These are phyloP conservation scores for Campoplex nolae DNA, from an alignment of 2,888 invertebrate genomes.

Conservation along the genomic window DNA sequence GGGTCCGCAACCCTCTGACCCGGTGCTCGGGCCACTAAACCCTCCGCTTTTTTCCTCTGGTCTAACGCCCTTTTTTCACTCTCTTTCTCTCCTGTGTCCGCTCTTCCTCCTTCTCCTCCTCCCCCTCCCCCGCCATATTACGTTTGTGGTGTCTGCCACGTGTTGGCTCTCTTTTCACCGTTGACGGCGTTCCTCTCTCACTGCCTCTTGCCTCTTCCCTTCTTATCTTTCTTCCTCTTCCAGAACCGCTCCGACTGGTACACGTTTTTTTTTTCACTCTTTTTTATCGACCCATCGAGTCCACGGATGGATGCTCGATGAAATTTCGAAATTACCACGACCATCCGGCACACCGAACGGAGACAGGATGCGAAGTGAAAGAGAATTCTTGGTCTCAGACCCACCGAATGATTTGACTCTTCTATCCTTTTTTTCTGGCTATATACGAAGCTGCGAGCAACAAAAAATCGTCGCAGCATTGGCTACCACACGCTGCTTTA, in stretches of 20 bases:
- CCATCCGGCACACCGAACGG: slow-evolving; percentile 66
- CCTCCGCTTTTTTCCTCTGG: slow-evolving; percentile 49
- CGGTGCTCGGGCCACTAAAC: slow-evolving; percentile 61
- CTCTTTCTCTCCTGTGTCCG: slow-evolving; percentile 54
- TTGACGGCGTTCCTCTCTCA: slow-evolving; percentile 64
- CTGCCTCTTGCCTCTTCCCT: slow-evolving; percentile 26
- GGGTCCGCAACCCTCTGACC: slow-evolving; percentile 65
- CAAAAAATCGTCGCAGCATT: slow-evolving; percentile 44
- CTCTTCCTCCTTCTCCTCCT: neutral
- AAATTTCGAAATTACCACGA: slow-evolving; percentile 71
- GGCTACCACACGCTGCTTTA: slow-evolving; percentile 44
- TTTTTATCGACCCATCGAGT: slow-evolving; percentile 42
- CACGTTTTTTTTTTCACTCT: slow-evolving; percentile 33
- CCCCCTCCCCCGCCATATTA: neutral
- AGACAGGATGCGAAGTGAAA: slow-evolving; percentile 10
- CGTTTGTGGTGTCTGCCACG: slow-evolving; percentile 43
- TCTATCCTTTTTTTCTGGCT: slow-evolving; percentile 23
- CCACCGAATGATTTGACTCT: slow-evolving; percentile 38
- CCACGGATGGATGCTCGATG: slow-evolving; percentile 57
- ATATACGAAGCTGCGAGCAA: neutral
- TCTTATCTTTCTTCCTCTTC: slow-evolving; percentile 60
- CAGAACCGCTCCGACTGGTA: slow-evolving; percentile 38
- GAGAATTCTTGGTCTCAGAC: slow-evolving; percentile 46
- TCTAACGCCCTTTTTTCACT: slow-evolving; percentile 56
- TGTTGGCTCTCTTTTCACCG: slow-evolving; percentile 61